A percentile compares a stretch with the other conserved stretches of the same genome.
These are phyloP conservation scores for Paraplagusia blochii DNA, from an alignment of 2,113 vertebrate genomes.

Conservation along the genomic window DNA sequence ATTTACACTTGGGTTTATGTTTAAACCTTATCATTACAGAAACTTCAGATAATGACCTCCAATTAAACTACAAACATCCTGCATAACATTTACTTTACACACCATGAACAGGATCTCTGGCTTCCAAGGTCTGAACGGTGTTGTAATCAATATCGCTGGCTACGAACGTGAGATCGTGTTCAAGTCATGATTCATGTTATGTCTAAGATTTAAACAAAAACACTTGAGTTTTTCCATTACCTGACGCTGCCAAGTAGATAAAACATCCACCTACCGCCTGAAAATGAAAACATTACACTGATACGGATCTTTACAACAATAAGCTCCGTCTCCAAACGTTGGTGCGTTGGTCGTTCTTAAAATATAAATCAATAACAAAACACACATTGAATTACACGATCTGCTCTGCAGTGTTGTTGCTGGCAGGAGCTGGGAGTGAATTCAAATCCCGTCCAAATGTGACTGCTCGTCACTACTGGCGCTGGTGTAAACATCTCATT, in stretches of 20 bases:
- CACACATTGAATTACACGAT: neutral
- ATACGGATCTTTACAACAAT: neutral
- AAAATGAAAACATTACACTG: slow-evolving; percentile 5
- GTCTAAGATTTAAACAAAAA: slow-evolving; percentile 34
- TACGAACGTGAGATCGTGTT: no score
- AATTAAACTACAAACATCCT: slow-evolving; percentile 21
- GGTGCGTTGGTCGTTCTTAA: neutral
- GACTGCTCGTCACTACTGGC: neutral
- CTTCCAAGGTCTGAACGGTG: neutral
- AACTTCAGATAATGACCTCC: neutral
- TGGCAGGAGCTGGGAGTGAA: neutral
- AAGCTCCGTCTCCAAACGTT: neutral
- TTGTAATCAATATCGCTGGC: slow-evolving; percentile 9
- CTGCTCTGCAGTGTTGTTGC: neutral
- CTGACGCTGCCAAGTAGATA: slow-evolving; percentile 42
- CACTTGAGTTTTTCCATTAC: slow-evolving; percentile 47
- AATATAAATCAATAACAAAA: neutral
- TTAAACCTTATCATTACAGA: slow-evolving; percentile 5
- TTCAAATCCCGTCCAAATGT: slow-evolving; percentile 3
- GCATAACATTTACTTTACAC: slow-evolving; percentile 33
- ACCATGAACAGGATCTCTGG: neutral
- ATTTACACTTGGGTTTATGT: slow-evolving; percentile 64
- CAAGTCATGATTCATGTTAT: slow-evolving; percentile 15
- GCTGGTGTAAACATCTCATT: slow-evolving; percentile 18
- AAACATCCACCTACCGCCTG: slow-evolving; percentile 45